Evolutionary conservation across 2,113 vertebrate species (phyloP), one percentile per base, ranked within the genome.

Genomic region (Clarias batrachus): DNA sequence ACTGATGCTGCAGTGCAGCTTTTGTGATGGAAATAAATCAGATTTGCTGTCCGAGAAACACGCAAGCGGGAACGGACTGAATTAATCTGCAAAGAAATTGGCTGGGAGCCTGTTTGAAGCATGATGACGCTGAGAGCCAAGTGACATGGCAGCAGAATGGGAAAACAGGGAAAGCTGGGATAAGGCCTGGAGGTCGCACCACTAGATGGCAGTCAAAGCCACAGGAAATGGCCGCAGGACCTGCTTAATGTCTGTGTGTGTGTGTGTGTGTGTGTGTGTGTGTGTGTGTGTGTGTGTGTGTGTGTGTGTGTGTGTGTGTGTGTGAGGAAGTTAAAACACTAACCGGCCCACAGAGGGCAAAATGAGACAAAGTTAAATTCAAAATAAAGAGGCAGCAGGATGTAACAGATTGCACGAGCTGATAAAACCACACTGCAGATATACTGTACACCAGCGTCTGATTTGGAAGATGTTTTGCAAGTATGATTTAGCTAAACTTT

Each of bases 361-460:
- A 88, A 87, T 13, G 92, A 93, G 93, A 89, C 68, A 87, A 91
- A 90, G 93, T 94, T 92, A 93, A 87, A 92, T 89, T 73, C 48
- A 83, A 91, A 90, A 93, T 94, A 91, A 94, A 95, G 92, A 93
- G 82, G 92, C 90, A 87, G 88, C 86, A 33, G 65, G 88, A 88
- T 92, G 91, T 93, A 92, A 94, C 94, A 94, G 91, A 94, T 89
- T 91, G 92, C 91, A 89, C 88, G 90, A 89, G 94, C 93, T 93
- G 88, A 91, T 88, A 91, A 90, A 60, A 90, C 88, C 93, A 89
- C 76, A 60, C 30, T 30, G 54, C 73, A 30, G n/a, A 56, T 57
- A 88, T 9, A 83, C 89, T 57, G 87, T 9, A 83, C 89, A 89
- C 16, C 79, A 17, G 60, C 80, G 83, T 79, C 68, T 17, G 12